phyloP scores from a whole-genome alignment of 1,140 invertebrate genomes.

The Caenorhabditis inopinata region DNA sequence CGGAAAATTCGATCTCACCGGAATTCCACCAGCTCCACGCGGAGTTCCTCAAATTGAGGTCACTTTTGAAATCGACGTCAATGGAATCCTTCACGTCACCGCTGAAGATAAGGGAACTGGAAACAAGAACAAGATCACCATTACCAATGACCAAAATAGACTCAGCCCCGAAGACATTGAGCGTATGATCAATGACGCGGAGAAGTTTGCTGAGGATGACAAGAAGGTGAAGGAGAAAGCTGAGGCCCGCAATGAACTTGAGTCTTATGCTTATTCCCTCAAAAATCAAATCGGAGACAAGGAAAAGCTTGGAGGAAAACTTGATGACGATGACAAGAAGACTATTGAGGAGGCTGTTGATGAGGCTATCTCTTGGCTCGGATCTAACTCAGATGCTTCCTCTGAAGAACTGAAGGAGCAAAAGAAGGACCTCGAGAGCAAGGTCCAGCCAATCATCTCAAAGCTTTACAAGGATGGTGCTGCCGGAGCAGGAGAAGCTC shows the following conservation, averaged over 20 bases:
- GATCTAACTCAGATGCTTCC: conserved; percentile 90
- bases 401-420: conserved; percentile 90
- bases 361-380: conserved; percentile 96
- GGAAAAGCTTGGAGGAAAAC: conserved; percentile 92
- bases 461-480: conserved; percentile 89
- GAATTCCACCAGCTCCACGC: conserved; percentile 92
- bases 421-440: conserved; percentile 92
- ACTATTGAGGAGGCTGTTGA: conserved; percentile 93
- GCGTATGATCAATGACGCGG: conserved; percentile 95
- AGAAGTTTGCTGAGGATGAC: conserved; percentile 97
- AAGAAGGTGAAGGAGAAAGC: conserved; percentile 95
- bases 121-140: conserved; percentile 96
- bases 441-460: conserved; percentile 90
- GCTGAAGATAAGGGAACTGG: conserved; percentile 98
- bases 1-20: conserved; percentile 96
- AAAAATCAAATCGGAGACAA: conserved; percentile 97
- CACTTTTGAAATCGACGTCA: conserved; percentile 97
- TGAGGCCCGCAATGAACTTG: conserved; percentile 86
- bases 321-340: conserved; percentile 84
- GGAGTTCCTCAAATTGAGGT: conserved; percentile 94
- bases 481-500: conserved; percentile 65
- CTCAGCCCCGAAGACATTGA: conserved; percentile 96
- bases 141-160: conserved; percentile 95
- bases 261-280: conserved; percentile 94
- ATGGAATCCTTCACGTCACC: conserved; percentile 89